phyloP scores from a whole-genome alignment of 2,113 vertebrate genomes.

The Oryctolagus cuniculus region mOryCun1.1 NC_091436.1:104139501-104140000 shows the following conservation, averaged over 20 bases:
- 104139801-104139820: background rate
- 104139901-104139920: background rate
- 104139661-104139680: background rate
- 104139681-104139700: background rate
- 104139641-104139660: background rate
- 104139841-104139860: background rate
- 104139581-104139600: background rate
- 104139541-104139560: background rate
- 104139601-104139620: background rate
- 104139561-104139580: background rate
- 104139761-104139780: background rate
- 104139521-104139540: background rate
- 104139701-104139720: background rate
- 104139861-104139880: background rate
- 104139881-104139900: background rate
- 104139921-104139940: background rate
- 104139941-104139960: too few species aligned
- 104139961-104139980: background rate
- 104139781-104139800: background rate
- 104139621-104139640: slow-evolving; percentile 34
- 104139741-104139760: background rate
- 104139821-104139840: background rate
- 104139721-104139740: background rate
- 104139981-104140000: background rate
- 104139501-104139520: background rate